These are phyloP conservation scores for Mesorhabditis belari DNA, from an alignment of 2,888 invertebrate species.

Conservation along the genomic window DNA sequence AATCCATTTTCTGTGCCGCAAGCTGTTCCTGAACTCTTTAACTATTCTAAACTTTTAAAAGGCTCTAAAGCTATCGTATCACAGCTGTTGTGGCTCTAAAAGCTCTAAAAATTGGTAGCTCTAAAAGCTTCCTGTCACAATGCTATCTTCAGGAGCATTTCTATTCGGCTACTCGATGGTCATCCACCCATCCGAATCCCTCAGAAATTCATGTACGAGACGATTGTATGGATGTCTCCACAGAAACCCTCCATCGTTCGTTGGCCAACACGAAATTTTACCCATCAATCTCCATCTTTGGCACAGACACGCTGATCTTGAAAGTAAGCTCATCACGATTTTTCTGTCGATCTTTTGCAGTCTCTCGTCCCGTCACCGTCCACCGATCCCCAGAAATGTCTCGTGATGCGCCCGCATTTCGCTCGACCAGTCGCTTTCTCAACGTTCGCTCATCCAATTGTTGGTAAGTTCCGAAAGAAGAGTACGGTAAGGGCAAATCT, in stretches of 20 bases:
- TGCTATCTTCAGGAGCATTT: conserved; percentile 13
- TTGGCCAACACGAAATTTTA: conserved; percentile 20
- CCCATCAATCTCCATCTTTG: conserved; percentile 34
- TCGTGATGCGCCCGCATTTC: conserved; percentile 32
- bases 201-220: conserved; percentile 21
- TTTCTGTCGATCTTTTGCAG: conserved; percentile 9
- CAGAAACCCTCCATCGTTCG: conserved; percentile 26
- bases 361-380: conserved; percentile 15
- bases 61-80: background rate
- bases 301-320: conserved; percentile 31
- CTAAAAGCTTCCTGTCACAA: too few relatives aligned
- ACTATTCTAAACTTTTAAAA: background rate
- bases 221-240: conserved; percentile 35
- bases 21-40: conserved; percentile 1
- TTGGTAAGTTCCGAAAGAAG: conserved; percentile 29
- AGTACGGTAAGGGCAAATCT: too few relatives aligned
- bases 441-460: conserved; percentile 26
- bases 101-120: too few relatives aligned
- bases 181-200: conserved; percentile 4
- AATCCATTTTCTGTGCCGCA: conserved; percentile 2
- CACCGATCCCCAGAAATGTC: conserved; percentile 10
- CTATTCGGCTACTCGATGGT: conserved; percentile 10
- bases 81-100: background rate
- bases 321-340: conserved; percentile 13
- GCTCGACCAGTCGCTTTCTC: conserved; percentile 24